Evolutionary conservation across 2,797 vertebrate genomes (phyloP), one percentile per base, ranked within the genome.

Genomic region (Tokudaia muenninki): DNA sequence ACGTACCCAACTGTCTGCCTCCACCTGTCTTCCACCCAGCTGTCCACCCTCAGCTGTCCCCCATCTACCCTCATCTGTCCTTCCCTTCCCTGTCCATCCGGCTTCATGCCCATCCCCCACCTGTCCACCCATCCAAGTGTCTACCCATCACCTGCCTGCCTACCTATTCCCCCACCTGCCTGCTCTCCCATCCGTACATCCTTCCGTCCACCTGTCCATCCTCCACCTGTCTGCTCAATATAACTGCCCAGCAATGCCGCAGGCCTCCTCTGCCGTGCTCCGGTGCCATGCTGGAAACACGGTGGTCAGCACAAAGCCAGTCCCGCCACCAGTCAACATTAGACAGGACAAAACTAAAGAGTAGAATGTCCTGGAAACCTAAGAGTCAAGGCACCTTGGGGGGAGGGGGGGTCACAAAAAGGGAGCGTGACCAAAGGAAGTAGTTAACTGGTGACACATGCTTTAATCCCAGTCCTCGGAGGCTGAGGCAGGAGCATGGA

Each of bases 241-340:
- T 12, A 21, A 4, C 13, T 9, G 7, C 41, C 44, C 78, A 37
- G 2, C 26, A 34, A 1, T 14, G 31, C 67, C 0, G 1, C 22
- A 50, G 6, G 9, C 78, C 63, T 3, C 1, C 52, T 24, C 63
- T 7, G 72, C 70, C 47, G 22, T n/a, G 24, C 29, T 5, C 34
- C 50, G 44, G 57, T 26, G 24, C 24, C 24, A 16, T 6, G 67
- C 81, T 14, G 26, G 7, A 82, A 31, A 74, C 9, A 50, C 29
- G 3, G 10, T 0, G 52, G 70, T 10, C 37, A 6, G 57, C 44
- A 17, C 50, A 24, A 5, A 11, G 52, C 6, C 65, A 22, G 44
- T 0, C 7, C 12, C 14, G 19, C 41, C 11, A 2, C 4, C n/a
- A 34, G 55, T n/a, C 1, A 44, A 11, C 47, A n/a, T 0, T 17